These are phyloP conservation scores for Drosophila azteca DNA, from an alignment of 1,140 invertebrate species.

Conservation along the genomic window DNA sequence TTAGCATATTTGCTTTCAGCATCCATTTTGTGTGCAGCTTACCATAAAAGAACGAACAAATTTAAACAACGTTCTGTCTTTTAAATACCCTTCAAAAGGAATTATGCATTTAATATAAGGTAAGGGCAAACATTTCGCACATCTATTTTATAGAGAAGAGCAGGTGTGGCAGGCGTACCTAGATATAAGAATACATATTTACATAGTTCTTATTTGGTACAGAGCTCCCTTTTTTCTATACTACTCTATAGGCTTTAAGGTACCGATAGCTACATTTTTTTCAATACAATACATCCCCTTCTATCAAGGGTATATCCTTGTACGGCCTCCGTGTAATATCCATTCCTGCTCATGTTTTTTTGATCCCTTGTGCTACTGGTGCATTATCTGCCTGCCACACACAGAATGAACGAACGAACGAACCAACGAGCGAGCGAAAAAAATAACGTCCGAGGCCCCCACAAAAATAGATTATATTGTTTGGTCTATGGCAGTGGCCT, in stretches of 20 bases:
- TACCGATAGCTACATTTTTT: no score
- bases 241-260: no score
- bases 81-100: not conserved
- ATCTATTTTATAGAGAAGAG: no score
- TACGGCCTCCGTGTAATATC: not conserved
- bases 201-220: not conserved
- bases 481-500: slow-evolving; percentile 69
- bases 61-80: slow-evolving; percentile 51
- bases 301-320: not conserved
- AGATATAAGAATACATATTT: not conserved
- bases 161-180: no score
- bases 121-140: not conserved
- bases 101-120: not conserved
- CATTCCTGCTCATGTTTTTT: not conserved
- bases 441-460: slow-evolving; percentile 44
- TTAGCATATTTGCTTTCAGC: slow-evolving; percentile 55
- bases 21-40: slow-evolving; percentile 27
- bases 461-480: slow-evolving; percentile 79
- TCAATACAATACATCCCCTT: no score
- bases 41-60: slow-evolving; percentile 54
- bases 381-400: slow-evolving; percentile 41
- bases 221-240: not conserved
- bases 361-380: not conserved
- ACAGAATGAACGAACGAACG: slow-evolving; percentile 25
- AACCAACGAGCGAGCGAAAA: slow-evolving; percentile 18